A percentile compares a stretch with the other conserved stretches of the same genome.
These are phyloP conservation scores for Micropoecilia bifurca DNA, from an alignment of 2,797 vertebrate species.

Conservation along the genomic window DNA sequence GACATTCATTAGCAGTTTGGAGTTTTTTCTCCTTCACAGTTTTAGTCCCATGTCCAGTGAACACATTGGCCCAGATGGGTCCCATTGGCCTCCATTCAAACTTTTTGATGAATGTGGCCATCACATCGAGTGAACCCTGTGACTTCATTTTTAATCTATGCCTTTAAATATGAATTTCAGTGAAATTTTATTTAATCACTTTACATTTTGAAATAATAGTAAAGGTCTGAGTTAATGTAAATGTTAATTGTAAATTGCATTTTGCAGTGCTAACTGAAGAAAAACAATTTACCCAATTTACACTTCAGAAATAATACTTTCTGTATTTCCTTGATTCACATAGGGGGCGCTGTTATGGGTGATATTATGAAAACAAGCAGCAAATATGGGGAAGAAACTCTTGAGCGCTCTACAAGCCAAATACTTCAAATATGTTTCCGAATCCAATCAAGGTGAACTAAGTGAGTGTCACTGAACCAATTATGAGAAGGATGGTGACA, in stretches of 20 bases:
- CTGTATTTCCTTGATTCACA: neutral
- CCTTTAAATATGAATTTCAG: neutral
- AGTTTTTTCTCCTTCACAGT: neutral
- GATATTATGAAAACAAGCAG: neutral
- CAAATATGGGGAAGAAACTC: neutral
- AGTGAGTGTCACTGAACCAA: neutral
- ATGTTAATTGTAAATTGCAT: neutral
- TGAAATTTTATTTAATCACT: neutral
- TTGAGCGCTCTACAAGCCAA: neutral
- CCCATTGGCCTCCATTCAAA: neutral
- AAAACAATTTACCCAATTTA: too few relatives aligned
- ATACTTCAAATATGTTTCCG: neutral
- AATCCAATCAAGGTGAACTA: neutral
- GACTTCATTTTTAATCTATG: neutral
- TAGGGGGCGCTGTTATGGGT: neutral
- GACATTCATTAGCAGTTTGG: neutral
- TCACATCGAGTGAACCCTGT: neutral
- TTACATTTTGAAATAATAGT: neutral
- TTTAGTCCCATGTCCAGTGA: neutral
- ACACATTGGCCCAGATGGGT: neutral
- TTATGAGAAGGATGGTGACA: neutral
- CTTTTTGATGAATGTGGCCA: neutral
- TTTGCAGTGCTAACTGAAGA: neutral
- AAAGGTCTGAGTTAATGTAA: neutral
- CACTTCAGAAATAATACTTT: neutral